These are phyloP conservation scores for Pardalotus punctatus DNA, from an alignment of 2,113 vertebrate genomes.

Conservation along the genomic window DNA sequence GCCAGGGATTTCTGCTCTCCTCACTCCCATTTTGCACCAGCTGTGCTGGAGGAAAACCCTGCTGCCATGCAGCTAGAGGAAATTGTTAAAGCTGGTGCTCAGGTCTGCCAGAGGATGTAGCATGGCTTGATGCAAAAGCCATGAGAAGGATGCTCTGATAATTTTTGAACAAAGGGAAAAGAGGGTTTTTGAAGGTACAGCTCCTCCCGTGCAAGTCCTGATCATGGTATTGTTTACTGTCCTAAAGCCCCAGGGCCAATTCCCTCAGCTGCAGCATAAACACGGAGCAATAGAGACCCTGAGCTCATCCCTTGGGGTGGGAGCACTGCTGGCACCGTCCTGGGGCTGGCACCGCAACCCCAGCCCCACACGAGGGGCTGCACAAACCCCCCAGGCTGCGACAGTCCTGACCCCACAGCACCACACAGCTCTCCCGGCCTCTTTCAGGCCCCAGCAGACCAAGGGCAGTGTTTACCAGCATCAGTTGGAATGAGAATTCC, in stretches of 20 bases:
- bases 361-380: fast-evolving
- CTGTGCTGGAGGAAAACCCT: background rate
- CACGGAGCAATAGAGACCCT: background rate
- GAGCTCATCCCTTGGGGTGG: fast-evolving
- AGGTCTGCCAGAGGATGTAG: background rate
- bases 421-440: background rate
- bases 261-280: background rate
- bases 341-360: background rate
- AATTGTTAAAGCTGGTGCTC: background rate
- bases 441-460: background rate
- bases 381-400: background rate
- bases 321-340: background rate
- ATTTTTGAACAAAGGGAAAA: background rate
- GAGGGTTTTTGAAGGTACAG: background rate
- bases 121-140: background rate
- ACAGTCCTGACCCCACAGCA: background rate
- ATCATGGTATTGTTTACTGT: fast-evolving
- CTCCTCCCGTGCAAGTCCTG: background rate
- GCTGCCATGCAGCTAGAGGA: background rate
- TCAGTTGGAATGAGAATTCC: background rate
- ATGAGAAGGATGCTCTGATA: background rate
- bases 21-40: background rate
- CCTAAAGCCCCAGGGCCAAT: background rate
- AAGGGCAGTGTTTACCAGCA: background rate
- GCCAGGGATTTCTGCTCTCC: background rate